A percentile compares a stretch with the other conserved stretches of the same genome.
These are phyloP conservation scores for Myrmecobius fasciatus DNA, from an alignment of 2,113 vertebrate genomes.

Conservation along the genomic window DNA sequence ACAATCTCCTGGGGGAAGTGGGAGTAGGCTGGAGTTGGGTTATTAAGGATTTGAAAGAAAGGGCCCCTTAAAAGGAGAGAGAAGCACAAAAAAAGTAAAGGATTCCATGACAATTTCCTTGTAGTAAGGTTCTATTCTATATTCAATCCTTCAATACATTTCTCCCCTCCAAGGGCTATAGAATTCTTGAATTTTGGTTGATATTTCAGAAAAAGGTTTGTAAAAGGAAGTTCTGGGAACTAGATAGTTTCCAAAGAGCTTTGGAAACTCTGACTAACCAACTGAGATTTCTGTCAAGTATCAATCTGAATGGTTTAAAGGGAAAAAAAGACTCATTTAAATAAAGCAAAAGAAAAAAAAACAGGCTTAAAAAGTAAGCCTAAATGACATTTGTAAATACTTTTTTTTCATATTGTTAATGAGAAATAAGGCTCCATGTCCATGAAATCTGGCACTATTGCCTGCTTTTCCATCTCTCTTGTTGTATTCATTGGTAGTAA, in stretches of 20 bases:
- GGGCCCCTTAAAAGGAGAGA: not conserved
- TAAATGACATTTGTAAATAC: not conserved
- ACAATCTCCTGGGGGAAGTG: not conserved
- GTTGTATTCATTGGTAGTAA: not conserved
- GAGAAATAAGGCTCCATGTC: not conserved
- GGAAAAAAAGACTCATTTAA: not conserved
- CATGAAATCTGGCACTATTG: not conserved
- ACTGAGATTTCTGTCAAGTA: not conserved
- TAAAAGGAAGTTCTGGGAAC: not conserved
- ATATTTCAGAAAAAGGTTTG: not conserved
- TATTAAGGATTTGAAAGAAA: not conserved
- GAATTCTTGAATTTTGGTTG: not conserved
- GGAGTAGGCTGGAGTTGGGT: not conserved
- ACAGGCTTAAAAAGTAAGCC: not conserved
- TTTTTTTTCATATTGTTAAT: not conserved
- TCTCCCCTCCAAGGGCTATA: not conserved
- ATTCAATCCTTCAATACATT: not conserved
- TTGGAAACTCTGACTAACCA: not conserved
- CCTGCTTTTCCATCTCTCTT: not conserved
- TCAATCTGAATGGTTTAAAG: not conserved
- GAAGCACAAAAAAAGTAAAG: not conserved
- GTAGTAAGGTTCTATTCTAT: not conserved
- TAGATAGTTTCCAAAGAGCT: not conserved
- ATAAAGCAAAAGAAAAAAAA: not conserved
- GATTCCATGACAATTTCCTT: not conserved